Evolutionary conservation across 2,888 invertebrate genomes (phyloP), one percentile per base, ranked within the genome.

Genomic region (Acrobasis repandana): DNA sequence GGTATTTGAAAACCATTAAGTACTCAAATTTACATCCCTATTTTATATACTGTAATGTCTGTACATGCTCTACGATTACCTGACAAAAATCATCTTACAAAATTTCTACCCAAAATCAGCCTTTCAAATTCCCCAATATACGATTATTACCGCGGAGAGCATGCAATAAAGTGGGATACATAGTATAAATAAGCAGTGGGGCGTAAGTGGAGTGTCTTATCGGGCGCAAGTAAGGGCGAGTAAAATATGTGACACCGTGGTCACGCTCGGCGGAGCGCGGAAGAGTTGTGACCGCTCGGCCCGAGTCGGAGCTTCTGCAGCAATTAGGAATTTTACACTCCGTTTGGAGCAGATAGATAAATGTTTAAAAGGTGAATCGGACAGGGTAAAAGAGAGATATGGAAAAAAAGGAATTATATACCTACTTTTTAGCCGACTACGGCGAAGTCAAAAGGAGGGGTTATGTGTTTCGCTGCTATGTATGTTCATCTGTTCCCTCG

Each of bases 161-260:
- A 68, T 63, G 68, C 50, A 63, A 60, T 65, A 61, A 58, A 16
- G 48, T 48, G 15, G 62, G 34, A 57, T 48, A 50, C 20, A 49
- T 58, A 49, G 58, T 58, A 28, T 28, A 58, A 58, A 49, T 49
- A 58, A 49, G 36, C 47, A 68, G 71, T 64, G 70, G 69, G 67
- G 61, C 67, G 65, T 75, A 70, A 75, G 70, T 66, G 54, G 64
- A 68, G 67, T 65, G 67, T 71, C 65, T 70, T 67, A 73, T 76
- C 77, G 73, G 76, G 72, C 71, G 75, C 63, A 73, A 70, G 73
- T 67, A 69, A 76, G 81, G 79, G 71, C 69, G 67, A 71, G 79
- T 89, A 83, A 90, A 86, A 88, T 89, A 90, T 88, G 89, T 86
- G 89, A 86, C 88, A 82, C 79, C 74, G 76, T 73, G 85, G 88